Percentiles rank a stretch among this genome's conserved stretches.
These are phyloP conservation scores for Erebia epiphron DNA, from an alignment of 2,888 invertebrate species.

Conservation along the genomic window DNA sequence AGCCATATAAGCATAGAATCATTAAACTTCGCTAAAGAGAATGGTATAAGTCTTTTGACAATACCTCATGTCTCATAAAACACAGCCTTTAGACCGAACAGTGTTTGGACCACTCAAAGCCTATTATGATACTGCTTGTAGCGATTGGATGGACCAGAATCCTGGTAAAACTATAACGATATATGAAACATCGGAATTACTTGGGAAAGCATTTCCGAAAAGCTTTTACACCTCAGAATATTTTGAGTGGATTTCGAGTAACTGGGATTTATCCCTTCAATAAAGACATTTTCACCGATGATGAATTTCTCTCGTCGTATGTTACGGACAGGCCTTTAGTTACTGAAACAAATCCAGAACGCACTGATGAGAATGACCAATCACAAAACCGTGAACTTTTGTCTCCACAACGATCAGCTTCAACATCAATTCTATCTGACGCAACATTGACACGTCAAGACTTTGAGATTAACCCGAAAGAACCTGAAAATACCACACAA, in stretches of 20 bases:
- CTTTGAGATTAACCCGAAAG: no score
- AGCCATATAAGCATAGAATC: neutral
- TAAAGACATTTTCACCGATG: constrained; percentile 45
- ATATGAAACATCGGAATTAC: constrained; percentile 49
- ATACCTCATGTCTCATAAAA: constrained; percentile 34
- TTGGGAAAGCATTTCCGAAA: constrained; percentile 45
- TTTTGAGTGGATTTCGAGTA: constrained; percentile 46
- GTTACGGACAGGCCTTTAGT: constrained; percentile 40
- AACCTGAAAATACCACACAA: constrained; percentile 2
- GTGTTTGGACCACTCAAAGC: constrained; percentile 48
- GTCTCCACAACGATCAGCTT: constrained; percentile 16
- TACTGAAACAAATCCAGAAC: neutral
- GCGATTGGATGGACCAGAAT: constrained; percentile 50
- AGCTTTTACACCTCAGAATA: constrained; percentile 45
- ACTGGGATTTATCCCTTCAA: constrained; percentile 54
- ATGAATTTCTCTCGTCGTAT: constrained; percentile 37
- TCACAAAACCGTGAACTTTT: constrained; percentile 19
- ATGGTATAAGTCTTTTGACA: constrained; percentile 55
- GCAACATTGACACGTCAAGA: neutral
- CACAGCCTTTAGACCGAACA: constrained; percentile 1
- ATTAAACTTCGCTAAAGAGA: constrained; percentile 17
- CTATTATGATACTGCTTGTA: constrained; percentile 41
- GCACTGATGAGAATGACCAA: constrained; percentile 2
- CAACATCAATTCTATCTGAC: constrained; percentile 9
- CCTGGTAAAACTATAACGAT: constrained; percentile 53